phyloP scores from a whole-genome alignment of 2,797 vertebrate species.

The Onychomys leucogaster region DNA sequence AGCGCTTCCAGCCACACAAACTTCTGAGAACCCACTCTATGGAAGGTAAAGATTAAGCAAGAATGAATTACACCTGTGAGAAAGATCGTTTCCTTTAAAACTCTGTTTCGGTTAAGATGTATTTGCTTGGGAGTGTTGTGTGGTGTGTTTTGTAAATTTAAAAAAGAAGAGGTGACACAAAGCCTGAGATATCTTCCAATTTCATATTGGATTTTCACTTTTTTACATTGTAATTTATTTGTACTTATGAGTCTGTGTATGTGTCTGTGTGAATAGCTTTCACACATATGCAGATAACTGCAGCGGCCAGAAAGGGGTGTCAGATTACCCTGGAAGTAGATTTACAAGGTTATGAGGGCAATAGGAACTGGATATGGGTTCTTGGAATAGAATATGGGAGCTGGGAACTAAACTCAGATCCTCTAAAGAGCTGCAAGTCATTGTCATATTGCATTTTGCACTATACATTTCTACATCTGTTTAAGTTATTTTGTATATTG shows the following conservation, averaged over 20 bases:
- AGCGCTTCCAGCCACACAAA: conserved; percentile 51
- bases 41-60: conserved; percentile 15
- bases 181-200: conserved; percentile 10
- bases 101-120: conserved; percentile 21
- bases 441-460: too few relatives aligned
- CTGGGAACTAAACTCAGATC: not conserved
- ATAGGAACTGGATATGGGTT: not conserved
- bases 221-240: not conserved
- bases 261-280: not conserved
- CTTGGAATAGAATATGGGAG: not conserved
- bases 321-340: too few relatives aligned
- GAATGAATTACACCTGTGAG: conserved; percentile 54
- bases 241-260: not conserved
- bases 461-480: too few relatives aligned
- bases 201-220: not conserved
- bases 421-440: not conserved
- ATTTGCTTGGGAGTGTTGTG: conserved; percentile 1
- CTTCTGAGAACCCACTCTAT: conserved; percentile 3
- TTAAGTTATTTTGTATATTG: too few relatives aligned
- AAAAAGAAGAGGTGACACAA: not conserved
- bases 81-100: conserved; percentile 44
- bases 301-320: not conserved
- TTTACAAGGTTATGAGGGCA: too few relatives aligned
- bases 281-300: not conserved
- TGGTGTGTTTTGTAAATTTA: not conserved